phyloP scores from a whole-genome alignment of 2,888 invertebrate species.

The Drosophila demipolita region DNA sequence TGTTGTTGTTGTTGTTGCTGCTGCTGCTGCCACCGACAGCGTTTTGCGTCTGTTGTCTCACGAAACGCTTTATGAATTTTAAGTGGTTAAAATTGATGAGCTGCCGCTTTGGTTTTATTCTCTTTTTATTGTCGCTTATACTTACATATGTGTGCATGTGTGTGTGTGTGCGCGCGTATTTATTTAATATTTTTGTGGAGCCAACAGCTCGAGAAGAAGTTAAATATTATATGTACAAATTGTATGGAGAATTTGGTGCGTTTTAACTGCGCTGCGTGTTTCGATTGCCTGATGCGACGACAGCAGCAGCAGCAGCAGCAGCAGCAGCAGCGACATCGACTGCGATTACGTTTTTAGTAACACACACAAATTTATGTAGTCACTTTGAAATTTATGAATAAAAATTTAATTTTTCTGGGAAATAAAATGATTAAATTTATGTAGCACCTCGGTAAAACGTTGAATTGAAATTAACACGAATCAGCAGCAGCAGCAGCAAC shows the following conservation, averaged over 20 bases:
- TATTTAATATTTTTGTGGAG: constrained; percentile 69
- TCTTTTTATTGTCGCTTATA: constrained; percentile 64
- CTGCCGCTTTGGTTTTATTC: constrained; percentile 75
- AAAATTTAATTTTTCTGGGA: constrained; percentile 69
- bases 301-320: neutral
- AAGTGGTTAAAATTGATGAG: constrained; percentile 75
- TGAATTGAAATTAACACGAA: constrained; percentile 71
- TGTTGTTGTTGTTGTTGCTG: constrained; percentile 7
- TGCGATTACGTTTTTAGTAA: constrained; percentile 65
- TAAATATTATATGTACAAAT: constrained; percentile 67
- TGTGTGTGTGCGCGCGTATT: constrained; percentile 30
- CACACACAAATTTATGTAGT: constrained; percentile 67
- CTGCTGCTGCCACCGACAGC: constrained; percentile 13
- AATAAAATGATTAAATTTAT: constrained; percentile 72
- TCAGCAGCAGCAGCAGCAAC: constrained; percentile 19
- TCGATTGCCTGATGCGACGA: constrained; percentile 66
- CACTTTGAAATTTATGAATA: constrained; percentile 69
- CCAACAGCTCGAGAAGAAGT: constrained; percentile 33
- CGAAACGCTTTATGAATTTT: constrained; percentile 75
- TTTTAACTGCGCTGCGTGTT: constrained; percentile 75
- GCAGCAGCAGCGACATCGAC: neutral
- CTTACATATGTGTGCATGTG: constrained; percentile 22
- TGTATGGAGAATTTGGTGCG: constrained; percentile 69
- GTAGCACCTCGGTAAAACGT: constrained; percentile 62
- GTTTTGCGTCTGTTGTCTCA: constrained; percentile 37